Evolutionary conservation across 1,140 invertebrate genomes (phyloP), one percentile per base, ranked within the genome.

Genomic region (Andrena cerasifolii): DNA sequence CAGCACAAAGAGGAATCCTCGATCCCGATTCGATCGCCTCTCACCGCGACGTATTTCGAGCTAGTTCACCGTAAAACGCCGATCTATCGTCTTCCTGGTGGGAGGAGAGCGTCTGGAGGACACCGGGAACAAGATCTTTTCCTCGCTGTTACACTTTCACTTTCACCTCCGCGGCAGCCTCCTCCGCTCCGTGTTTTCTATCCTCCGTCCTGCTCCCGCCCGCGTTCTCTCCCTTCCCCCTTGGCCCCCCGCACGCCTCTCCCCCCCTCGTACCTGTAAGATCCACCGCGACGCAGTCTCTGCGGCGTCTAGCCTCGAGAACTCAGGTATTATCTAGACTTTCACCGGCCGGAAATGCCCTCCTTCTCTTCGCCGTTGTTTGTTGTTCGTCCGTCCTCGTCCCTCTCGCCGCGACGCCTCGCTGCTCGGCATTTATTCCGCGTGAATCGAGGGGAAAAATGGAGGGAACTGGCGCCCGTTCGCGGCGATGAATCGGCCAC

Each of bases 221-320:
- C 26, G 2, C 28, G 1, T 31, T 10, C 28, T 12, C n/a, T 66
- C 16, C 36, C 33, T 24, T 47, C 49, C 28, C 45, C 58, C 36
- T 10, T 12, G 18, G 4, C 8, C 12, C n/a, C 45, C 40, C 40
- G 49, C 63, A 47, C 49, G 28, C 54, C 47, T 40, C 67, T 45
- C 77, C 16, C 18, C 36, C 28, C 47, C 49, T 45, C 21, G n/a
- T 36, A 76, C 47, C 63, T 31, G 49, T 61, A 70, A 83, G 83
- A 84, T 84, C 84, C 83, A 84, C 68, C 74, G 61, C 78, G 84
- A 86, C 80, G 84, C 84, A 86, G 84, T 86, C 84, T 86, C 83
- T 78, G 31, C 77, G 61, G 26, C 59, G 84, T 86, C 84, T 86
- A 86, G 83, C 31, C 83, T 73, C 78, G 67, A 40, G 36, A 74